phyloP scores from a whole-genome alignment of 2,113 vertebrate species.

The Gracilinanus agilis region DNA sequence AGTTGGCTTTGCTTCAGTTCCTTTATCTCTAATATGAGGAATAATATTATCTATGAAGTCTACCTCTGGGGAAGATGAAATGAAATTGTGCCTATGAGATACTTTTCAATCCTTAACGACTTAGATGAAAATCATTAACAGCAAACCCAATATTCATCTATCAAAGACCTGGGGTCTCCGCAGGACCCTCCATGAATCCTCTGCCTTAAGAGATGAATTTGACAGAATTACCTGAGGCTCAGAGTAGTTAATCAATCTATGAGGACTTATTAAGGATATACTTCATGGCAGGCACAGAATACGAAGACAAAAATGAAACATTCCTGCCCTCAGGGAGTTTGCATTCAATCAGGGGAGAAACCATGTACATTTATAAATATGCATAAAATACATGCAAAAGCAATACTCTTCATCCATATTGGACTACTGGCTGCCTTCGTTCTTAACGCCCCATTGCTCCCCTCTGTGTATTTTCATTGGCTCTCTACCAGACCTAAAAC shows the following conservation, averaged over 20 bases:
- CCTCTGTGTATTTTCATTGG: too few relatives aligned
- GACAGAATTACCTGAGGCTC: not conserved
- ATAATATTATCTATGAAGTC: not conserved
- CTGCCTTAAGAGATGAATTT: too few relatives aligned
- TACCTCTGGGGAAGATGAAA: not conserved
- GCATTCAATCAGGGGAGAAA: not conserved
- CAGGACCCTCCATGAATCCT: not conserved
- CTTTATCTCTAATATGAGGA: not conserved
- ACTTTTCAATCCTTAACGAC: not conserved
- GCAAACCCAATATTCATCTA: not conserved
- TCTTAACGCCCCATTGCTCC: too few relatives aligned
- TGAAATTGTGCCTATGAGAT: not conserved
- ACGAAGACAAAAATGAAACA: not conserved
- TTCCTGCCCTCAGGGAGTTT: not conserved
- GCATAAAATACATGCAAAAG: too few relatives aligned
- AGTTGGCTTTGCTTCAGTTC: not conserved
- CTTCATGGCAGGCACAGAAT: not conserved
- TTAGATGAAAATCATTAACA: not conserved
- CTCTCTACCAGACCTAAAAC: too few relatives aligned
- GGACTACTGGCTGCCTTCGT: too few relatives aligned
- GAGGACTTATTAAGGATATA: not conserved
- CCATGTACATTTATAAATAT: too few relatives aligned
- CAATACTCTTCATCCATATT: too few relatives aligned
- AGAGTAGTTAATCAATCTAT: not conserved
- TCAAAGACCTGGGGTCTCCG: not conserved